These are phyloP conservation scores for Vanessa tameamea DNA, from an alignment of 1,140 invertebrate species.

Conservation along the genomic window DNA sequence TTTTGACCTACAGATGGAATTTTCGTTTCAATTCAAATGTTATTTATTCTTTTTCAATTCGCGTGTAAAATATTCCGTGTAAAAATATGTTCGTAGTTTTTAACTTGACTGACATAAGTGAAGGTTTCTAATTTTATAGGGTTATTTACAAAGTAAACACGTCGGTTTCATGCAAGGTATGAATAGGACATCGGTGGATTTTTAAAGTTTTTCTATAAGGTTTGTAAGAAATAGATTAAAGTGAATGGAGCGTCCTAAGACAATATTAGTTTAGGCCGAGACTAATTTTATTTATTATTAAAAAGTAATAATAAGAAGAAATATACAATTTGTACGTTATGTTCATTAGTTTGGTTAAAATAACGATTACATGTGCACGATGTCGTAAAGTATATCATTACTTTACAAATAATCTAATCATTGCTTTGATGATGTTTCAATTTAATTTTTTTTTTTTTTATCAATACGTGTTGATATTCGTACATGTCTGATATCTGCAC, in stretches of 20 bases:
- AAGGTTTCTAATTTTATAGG: neutral
- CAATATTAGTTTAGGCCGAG: neutral
- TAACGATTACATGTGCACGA: too few relatives aligned
- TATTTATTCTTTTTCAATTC: neutral
- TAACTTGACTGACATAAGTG: neutral
- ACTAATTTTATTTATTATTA: neutral
- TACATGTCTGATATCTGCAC: neutral
- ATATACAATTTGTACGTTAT: too few relatives aligned
- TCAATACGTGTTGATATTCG: neutral
- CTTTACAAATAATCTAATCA: too few relatives aligned
- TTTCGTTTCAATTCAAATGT: neutral
- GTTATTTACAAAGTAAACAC: constrained; percentile 4
- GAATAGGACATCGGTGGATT: constrained; percentile 17
- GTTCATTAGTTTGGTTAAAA: too few relatives aligned
- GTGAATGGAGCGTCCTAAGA: constrained; percentile 6
- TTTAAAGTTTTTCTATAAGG: constrained; percentile 18
- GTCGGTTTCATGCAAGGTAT: neutral
- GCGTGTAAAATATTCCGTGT: neutral
- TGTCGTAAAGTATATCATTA: too few relatives aligned
- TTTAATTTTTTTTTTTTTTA: too few relatives aligned
- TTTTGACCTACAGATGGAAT: constrained; percentile 2
- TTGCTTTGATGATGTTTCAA: too few relatives aligned
- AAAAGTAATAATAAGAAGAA: too few relatives aligned
- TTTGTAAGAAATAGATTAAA: neutral
- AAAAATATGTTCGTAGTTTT: neutral